Conservation (phyloP, 2,888 invertebrate genomes). For the Limenitis camilla region DNA sequence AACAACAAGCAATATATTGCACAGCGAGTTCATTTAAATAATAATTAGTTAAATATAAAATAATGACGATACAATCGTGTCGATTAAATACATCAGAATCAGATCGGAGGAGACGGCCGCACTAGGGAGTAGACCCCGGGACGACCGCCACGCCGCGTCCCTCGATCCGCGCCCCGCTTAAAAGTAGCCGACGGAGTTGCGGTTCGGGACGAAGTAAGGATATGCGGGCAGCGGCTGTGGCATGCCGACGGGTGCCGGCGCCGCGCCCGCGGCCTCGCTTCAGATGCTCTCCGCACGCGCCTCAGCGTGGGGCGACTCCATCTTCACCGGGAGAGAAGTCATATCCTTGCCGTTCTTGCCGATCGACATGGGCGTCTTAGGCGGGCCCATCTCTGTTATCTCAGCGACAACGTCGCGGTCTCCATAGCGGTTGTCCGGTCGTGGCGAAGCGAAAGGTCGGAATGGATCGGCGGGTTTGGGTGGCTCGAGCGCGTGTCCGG, state of each 20-base stretch:
- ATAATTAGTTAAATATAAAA: conserved; percentile 54
- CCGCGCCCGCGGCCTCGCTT: conserved; percentile 68
- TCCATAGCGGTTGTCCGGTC: conserved; percentile 77
- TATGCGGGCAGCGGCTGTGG: conserved; percentile 63
- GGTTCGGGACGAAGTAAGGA: conserved; percentile 63
- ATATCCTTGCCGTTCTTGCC: conserved; percentile 59
- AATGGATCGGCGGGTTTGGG: conserved; percentile 66
- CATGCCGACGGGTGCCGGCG: conserved; percentile 32
- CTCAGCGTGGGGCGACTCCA: conserved; percentile 76
- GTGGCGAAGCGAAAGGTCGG: conserved; percentile 76
- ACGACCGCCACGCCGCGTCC: conserved; percentile 1
- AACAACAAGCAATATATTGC: conserved; percentile 72
- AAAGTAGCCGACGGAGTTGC: conserved; percentile 63
- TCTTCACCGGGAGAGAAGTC: conserved; percentile 78
- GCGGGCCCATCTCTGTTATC: conserved; percentile 61
- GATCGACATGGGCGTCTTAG: conserved; percentile 49
- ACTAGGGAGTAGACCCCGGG: conserved; percentile 4
- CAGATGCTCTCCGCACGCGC: conserved; percentile 75
- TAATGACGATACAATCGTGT: conserved; percentile 44
- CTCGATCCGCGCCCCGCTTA: conserved; percentile 31
- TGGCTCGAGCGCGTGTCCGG: conserved; percentile 79
- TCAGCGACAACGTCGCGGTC: conserved; percentile 74
- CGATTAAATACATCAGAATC: conserved; percentile 25
- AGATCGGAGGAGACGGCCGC: conserved; percentile 4
- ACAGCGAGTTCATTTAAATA: conserved; percentile 67